Evolutionary conservation across 2,113 vertebrate species (phyloP).

Genomic region (Anarrhichthys ocellatus): DNA sequence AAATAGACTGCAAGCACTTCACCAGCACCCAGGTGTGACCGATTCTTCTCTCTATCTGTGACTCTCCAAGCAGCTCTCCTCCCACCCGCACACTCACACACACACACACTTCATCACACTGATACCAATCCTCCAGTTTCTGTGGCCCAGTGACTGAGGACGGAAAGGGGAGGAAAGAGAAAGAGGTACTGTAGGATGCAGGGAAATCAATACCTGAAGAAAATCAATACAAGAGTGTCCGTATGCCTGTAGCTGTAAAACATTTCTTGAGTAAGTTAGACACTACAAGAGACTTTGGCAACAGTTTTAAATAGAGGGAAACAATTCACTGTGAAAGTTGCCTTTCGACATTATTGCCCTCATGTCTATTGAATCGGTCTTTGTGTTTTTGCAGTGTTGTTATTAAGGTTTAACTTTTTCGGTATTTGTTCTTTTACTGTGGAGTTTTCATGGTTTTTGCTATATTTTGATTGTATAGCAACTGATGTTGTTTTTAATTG

Average conservation of each 20-base stretch:
- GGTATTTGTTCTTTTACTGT: background rate
- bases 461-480: background rate
- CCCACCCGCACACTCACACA: slow-evolving; percentile 32
- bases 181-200: slow-evolving; percentile 20
- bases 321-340: background rate
- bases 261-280: slow-evolving; percentile 14
- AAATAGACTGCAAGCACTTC: slow-evolving; percentile 64
- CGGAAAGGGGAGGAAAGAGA: slow-evolving; percentile 27
- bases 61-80: slow-evolving; percentile 51
- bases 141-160: slow-evolving; percentile 38
- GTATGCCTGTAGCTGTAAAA: background rate
- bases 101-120: slow-evolving; percentile 53
- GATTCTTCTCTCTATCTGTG: slow-evolving; percentile 54
- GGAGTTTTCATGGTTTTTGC: background rate
- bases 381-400: background rate
- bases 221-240: slow-evolving; percentile 47
- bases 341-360: background rate
- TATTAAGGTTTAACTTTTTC: background rate
- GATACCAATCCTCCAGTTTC: slow-evolving; percentile 47
- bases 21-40: slow-evolving; percentile 68
- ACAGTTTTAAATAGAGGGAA: slow-evolving; percentile 9
- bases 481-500: background rate
- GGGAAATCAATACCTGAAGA: slow-evolving; percentile 56
- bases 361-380: background rate
- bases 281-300: background rate